Evolutionary conservation across 2,113 vertebrate genomes (phyloP), one percentile per base, ranked within the genome.

Genomic region (Mellivora capensis): DNA sequence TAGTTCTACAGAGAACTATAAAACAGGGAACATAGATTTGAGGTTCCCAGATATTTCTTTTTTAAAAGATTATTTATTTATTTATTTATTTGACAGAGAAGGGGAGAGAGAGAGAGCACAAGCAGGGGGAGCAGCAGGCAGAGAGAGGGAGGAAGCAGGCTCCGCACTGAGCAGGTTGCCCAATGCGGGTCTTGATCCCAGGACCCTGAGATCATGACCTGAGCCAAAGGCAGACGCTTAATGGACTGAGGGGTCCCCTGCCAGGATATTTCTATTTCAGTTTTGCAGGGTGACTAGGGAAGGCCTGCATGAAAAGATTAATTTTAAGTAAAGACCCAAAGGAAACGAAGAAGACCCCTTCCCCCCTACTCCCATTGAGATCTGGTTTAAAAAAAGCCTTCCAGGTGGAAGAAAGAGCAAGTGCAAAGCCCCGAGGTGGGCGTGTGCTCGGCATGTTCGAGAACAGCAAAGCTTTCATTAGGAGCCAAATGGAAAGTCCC

Each of bases 221-320:
- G 59, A 61, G 59, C 59, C 10, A 1, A 27, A 61, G 25, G 59
- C 25, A 61, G 59, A 61, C 1, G 4, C 59, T 61, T 61, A 61
- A 61, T 0, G 0, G 23, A 61, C 59, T 61, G 59, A 61, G 59
- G 59, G 59, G 1, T 1, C 59, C 59, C 59, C 59, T 87, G 6
- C 62, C 25, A 47, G 29, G 29, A 18, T 87, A 93, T 87, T 97
- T 96, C 49, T 91, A 93, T 86, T 82, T 37, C 42, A 90, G 13
- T 95, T 96, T 92, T 87, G 71, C 21, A 72, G 34, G 52, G 31
- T 89, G 47, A 3, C 42, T 8, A 77, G 12, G 37, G 37, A 94
- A 84, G 13, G 6, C 18, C 34, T 79, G 67, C 71, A 18, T 76
- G 77, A 81, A 44, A 96, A 88, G 21, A 47, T 49, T 29, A 86